These are phyloP conservation scores for Hippolais icterina DNA, from an alignment of 2,113 vertebrate genomes.

Conservation along the genomic window DNA sequence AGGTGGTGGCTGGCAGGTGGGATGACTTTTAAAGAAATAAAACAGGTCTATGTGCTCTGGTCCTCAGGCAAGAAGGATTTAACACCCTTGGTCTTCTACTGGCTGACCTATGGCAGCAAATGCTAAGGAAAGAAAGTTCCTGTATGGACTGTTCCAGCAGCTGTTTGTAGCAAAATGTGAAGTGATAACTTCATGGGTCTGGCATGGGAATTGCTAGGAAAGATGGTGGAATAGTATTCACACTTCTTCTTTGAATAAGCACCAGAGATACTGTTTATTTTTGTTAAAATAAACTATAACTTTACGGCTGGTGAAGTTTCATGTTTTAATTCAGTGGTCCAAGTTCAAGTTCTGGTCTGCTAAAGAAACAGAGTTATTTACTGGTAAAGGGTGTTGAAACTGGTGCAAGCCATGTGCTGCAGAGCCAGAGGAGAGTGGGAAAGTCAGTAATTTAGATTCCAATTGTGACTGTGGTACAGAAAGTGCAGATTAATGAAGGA, in stretches of 20 bases:
- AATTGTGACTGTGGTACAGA: slow-evolving; percentile 8
- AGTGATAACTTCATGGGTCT: background rate
- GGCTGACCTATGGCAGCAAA: background rate
- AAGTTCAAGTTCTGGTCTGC: background rate
- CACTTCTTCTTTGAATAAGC: background rate
- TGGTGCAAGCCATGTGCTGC: background rate
- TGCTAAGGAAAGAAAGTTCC: background rate
- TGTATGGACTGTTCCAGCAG: background rate
- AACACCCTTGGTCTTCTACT: background rate
- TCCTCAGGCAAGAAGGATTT: background rate
- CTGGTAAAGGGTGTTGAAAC: background rate
- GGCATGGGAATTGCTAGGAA: background rate
- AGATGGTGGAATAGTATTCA: background rate
- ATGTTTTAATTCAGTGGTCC: background rate
- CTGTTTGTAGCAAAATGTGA: background rate
- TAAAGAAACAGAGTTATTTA: background rate
- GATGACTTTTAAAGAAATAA: background rate
- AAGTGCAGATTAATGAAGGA: slow-evolving; percentile 38
- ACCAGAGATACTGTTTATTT: slow-evolving; percentile 22
- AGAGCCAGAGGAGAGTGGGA: background rate
- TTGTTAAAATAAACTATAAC: slow-evolving; percentile 20
- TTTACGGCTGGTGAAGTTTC: background rate
- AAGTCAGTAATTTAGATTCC: slow-evolving; percentile 5
- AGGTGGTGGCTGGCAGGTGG: background rate
- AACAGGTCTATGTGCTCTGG: background rate